Percentiles rank a stretch among this genome's conserved stretches.
Conservation (phyloP, 2,113 vertebrate species). For the Xiphophorus couchianus region DNA sequence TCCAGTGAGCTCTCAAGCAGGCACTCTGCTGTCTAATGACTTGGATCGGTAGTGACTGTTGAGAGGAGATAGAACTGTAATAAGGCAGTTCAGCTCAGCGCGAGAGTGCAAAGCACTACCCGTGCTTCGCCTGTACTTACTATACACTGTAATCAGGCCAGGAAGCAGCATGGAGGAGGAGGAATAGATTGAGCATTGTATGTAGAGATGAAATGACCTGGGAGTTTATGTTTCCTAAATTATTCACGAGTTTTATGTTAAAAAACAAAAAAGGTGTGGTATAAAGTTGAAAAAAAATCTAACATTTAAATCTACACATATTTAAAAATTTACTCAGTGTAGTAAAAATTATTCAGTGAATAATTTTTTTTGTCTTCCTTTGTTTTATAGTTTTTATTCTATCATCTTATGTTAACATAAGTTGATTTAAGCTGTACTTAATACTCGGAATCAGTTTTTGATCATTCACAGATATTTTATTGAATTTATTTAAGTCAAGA, state of each 20-base stretch:
- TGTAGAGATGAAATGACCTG: slow-evolving; percentile 25
- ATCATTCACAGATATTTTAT: neutral
- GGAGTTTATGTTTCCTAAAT: slow-evolving; percentile 18
- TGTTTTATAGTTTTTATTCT: neutral
- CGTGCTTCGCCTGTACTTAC: slow-evolving; percentile 25
- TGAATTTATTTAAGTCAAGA: neutral
- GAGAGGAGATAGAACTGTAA: slow-evolving; percentile 72
- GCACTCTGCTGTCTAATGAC: slow-evolving; percentile 71
- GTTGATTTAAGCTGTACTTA: neutral
- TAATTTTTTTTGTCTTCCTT: neutral
- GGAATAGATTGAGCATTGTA: slow-evolving; percentile 11
- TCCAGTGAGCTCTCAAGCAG: slow-evolving; percentile 63
- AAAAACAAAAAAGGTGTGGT: neutral
- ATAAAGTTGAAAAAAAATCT: neutral
- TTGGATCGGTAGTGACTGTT: slow-evolving; percentile 64
- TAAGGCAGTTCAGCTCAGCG: slow-evolving; percentile 44
- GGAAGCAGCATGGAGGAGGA: slow-evolving; percentile 24
- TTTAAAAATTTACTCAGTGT: too few relatives aligned
- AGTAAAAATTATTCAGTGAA: neutral
- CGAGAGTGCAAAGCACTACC: slow-evolving; percentile 24
- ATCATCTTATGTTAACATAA: neutral
- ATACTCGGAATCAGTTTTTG: neutral
- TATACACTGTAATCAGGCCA: slow-evolving; percentile 19
- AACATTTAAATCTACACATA: too few relatives aligned
- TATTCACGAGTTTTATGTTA: slow-evolving; percentile 7